Evolutionary conservation across 2,797 vertebrate genomes (phyloP), one percentile per base, ranked within the genome.

Genomic region (Xenentodon cancila): DNA sequence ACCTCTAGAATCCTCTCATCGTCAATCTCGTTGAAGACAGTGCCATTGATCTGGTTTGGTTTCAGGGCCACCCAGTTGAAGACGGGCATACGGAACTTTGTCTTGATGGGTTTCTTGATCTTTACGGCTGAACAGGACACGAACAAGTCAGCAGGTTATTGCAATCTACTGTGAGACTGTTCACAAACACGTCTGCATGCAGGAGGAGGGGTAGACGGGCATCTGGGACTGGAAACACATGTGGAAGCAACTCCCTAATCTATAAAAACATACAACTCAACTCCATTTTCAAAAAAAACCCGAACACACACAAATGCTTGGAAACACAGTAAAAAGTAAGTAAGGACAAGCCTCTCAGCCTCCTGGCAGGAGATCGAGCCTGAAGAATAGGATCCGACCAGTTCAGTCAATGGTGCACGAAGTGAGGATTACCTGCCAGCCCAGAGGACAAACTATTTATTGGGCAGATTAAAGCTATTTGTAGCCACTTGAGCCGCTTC

Each of bases 101-200:
- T 99, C 93, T 99, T 99, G 89, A 99, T 99, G 52, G 97, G 97
- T 61, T 98, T 98, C 93, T 99, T 99, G 84, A 99, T 99, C 30
- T 97, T 95, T 86, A 99, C 96, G 67, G 97, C 97, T 99, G 70
- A 64, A 87, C 32, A 45, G 47, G 49, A 80, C 8, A 81, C 20
- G 72, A 9, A 59, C 1, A 20, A 40, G 73, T 88, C 68, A 90
- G 54, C n/a, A 21, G 13, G 47, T 40, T 2, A 1, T 12, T 3
- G 1, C n/a, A 5, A 25, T 44, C 3, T 27, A 8, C 19, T 15
- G 12, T 44, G 37, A 53, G 37, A 30, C 16, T 16, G 37, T 13
- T 5, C 60, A 73, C 53, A 71, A 16, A 40, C 37, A 40, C 37
- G 4, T 40, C 4, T 40, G 37, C 61, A 18, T 76, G 66, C 75